Evolutionary conservation across 2,797 vertebrate species (phyloP).

Genomic region (Callimico goeldii): DNA sequence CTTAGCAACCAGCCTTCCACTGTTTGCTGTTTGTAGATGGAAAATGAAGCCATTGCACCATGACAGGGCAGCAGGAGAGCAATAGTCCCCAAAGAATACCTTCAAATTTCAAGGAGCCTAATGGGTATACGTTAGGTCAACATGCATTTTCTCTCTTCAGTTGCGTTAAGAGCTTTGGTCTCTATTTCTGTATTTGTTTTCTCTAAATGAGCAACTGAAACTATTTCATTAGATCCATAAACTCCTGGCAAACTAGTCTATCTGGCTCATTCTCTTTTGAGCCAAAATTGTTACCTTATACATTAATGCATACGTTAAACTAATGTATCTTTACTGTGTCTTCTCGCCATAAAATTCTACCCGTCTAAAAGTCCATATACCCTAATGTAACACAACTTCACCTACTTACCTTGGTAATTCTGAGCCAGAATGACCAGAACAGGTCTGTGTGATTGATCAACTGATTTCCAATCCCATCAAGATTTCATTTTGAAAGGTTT

Average conservation of each 20-base stretch:
- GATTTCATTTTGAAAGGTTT: slow-evolving; percentile 5
- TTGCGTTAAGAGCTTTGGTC: not conserved
- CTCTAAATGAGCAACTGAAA: not conserved
- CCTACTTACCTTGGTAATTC: not conserved
- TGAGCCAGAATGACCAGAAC: not conserved
- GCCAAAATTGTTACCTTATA: not conserved
- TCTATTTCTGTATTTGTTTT: not conserved
- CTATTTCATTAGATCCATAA: not conserved
- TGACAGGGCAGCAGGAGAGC: not conserved
- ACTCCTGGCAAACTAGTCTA: not conserved
- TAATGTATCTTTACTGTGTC: not conserved
- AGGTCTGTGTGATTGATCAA: not conserved
- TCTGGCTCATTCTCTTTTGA: not conserved
- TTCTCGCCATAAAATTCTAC: not conserved
- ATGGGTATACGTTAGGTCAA: no score
- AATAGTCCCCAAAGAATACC: not conserved
- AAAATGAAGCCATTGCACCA: not conserved
- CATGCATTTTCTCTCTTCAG: not conserved
- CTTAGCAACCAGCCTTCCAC: not conserved
- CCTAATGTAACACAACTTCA: not conserved
- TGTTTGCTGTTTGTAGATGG: not conserved
- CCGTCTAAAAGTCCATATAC: not conserved
- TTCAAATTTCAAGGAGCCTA: not conserved
- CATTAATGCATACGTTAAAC: rapidly evolving
- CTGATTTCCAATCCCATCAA: not conserved